Evolutionary conservation across 2,113 vertebrate species (phyloP).

Genomic region (Malurus melanocephalus): DNA sequence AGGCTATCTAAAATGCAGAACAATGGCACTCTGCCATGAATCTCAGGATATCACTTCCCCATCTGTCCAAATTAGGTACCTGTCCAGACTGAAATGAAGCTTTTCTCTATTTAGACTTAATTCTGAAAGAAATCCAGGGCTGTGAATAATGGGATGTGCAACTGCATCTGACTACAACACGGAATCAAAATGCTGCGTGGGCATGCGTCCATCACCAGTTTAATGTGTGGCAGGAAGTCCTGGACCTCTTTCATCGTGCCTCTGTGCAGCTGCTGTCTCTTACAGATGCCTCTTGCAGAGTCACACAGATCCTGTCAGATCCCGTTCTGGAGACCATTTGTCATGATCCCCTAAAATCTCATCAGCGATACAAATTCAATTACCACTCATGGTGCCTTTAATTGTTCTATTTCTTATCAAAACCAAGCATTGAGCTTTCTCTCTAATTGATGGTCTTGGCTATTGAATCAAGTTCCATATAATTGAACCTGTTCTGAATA

Average conservation of each 20-base stretch:
- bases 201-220: not conserved
- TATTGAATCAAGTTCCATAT: not conserved
- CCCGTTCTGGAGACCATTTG: not conserved
- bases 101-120: not conserved
- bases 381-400: not conserved
- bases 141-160: not conserved
- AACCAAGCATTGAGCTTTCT: not conserved
- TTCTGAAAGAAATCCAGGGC: not conserved
- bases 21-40: not conserved
- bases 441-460: not conserved
- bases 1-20: not conserved
- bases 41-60: not conserved
- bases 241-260: not conserved
- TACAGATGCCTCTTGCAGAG: not conserved
- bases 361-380: not conserved
- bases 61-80: not conserved
- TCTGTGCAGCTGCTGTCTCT: not conserved
- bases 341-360: not conserved
- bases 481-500: not conserved
- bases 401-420: not conserved
- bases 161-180: not conserved
- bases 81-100: not conserved
- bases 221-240: not conserved
- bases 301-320: not conserved
- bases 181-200: not conserved